These are phyloP conservation scores for Vicugna pacos DNA, from an alignment of 2,113 vertebrate genomes.

Conservation along the genomic window DNA sequence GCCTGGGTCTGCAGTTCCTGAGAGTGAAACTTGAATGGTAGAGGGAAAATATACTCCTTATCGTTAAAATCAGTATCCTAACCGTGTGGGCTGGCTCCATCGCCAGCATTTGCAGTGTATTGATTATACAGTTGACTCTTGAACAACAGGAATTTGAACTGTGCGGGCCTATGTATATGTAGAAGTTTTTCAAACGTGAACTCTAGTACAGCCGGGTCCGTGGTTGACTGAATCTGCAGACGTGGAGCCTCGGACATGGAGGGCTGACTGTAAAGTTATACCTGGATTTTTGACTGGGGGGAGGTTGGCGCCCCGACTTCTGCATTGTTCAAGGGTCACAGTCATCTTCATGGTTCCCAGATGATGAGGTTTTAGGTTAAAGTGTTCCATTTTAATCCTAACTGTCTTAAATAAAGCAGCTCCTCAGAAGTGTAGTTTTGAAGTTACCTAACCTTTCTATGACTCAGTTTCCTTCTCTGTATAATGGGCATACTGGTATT, in stretches of 20 bases:
- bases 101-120: background rate
- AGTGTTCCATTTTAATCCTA: background rate
- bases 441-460: background rate
- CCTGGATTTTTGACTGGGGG: too few species aligned
- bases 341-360: background rate
- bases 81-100: background rate
- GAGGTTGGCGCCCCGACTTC: too few species aligned
- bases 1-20: background rate
- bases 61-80: fast-evolving
- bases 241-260: background rate
- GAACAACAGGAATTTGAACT: background rate
- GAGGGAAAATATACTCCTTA: background rate
- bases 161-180: background rate
- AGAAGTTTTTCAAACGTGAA: background rate
- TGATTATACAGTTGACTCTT: background rate
- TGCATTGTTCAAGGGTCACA: too few species aligned
- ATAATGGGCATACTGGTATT: background rate
- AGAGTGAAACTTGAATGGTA: background rate
- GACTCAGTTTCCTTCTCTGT: background rate
- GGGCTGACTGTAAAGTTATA: too few species aligned
- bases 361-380: background rate
- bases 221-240: background rate
- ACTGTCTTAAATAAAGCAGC: background rate
- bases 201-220: background rate
- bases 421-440: background rate